Base-by-base conservation (phyloP, 2,888 invertebrate species). In the Physocephala rufipes region DNA sequence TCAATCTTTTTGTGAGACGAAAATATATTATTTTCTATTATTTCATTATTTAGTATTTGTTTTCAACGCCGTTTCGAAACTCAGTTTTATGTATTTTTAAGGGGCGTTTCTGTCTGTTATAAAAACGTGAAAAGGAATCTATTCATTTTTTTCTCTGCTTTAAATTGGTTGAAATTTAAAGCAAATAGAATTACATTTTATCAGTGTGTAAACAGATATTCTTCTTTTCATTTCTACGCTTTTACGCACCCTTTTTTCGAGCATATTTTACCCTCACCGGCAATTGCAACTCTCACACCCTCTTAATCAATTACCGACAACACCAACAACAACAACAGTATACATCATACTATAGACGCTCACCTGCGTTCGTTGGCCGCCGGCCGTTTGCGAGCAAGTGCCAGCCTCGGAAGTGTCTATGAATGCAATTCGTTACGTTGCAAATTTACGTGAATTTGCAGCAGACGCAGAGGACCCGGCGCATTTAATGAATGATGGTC, bases 101-200 rank as follows among this genome's bases (percentile, higher is more conserved):
- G 36, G 36, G 36, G 36, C 36, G 36, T 4, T 7, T 9, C 4
- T 9, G 36, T 36, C 36, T 36, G 4, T 36, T 9, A 36, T 36
- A 36, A 36, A 36, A 36, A 9, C 9, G 36, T 36, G 36, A 7
- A 9, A 7, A 9, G 36, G 36, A 7, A 7, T 36, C 36, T 36
- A 7, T 36, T 36, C 36, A 36, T 9, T 36, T 36, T n/a, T 4
- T 36, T 36, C 36, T 36, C 9, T 36, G 36, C 9, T 36, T 36
- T 36, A 43, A 49, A 65, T 30, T 19, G n/a, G n/a, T n/a, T n/a
- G n/a, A n/a, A n/a, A n/a, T n/a, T n/a, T n/a, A n/a, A n/a, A n/a
- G n/a, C n/a, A n/a, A n/a, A n/a, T n/a, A n/a, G 19, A 65, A 28
- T 49, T 51, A 53, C 36, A 12, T 65, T 5, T 65, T 65, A 67